Evolutionary conservation across 2,888 invertebrate species (phyloP).

Genomic region (Colostygia pectinataria): DNA sequence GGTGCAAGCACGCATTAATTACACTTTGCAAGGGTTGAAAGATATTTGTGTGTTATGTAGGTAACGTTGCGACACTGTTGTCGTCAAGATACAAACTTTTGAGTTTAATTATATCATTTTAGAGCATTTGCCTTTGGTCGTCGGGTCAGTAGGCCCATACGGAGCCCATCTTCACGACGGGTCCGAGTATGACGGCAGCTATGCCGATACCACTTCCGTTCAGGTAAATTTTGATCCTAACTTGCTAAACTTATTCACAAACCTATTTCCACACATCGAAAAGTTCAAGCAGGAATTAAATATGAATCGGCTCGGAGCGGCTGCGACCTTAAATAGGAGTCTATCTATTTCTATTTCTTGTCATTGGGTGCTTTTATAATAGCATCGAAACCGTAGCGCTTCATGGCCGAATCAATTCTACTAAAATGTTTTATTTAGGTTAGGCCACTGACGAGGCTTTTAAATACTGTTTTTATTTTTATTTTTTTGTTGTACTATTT

Average conservation of each 20-base stretch:
- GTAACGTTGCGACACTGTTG: conserved; percentile 42
- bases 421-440: conserved; percentile 54
- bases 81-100: conserved; percentile 25
- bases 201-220: conserved; percentile 85
- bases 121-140: conserved; percentile 84
- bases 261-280: conserved; percentile 6
- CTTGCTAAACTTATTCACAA: conserved; percentile 6
- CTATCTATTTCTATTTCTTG: conserved; percentile 46
- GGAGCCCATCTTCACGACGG: conserved; percentile 95
- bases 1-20: conserved; percentile 79
- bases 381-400: conserved; percentile 31
- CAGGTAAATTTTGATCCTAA: conserved; percentile 62
- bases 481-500: too few relatives aligned
- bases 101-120: conserved; percentile 33
- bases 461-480: too few relatives aligned
- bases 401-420: conserved; percentile 47
- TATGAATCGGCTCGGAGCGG: conserved; percentile 15
- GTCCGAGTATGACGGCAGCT: conserved; percentile 96
- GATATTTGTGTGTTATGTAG: conserved; percentile 51
- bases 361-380: conserved; percentile 49
- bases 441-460: too few relatives aligned
- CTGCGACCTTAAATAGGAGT: conserved; percentile 38
- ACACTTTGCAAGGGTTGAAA: conserved; percentile 67
- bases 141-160: conserved; percentile 96
- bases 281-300: conserved; percentile 15